phyloP scores from a whole-genome alignment of 1,140 invertebrate genomes.

The Trachymyrmex septentrionalis region DNA sequence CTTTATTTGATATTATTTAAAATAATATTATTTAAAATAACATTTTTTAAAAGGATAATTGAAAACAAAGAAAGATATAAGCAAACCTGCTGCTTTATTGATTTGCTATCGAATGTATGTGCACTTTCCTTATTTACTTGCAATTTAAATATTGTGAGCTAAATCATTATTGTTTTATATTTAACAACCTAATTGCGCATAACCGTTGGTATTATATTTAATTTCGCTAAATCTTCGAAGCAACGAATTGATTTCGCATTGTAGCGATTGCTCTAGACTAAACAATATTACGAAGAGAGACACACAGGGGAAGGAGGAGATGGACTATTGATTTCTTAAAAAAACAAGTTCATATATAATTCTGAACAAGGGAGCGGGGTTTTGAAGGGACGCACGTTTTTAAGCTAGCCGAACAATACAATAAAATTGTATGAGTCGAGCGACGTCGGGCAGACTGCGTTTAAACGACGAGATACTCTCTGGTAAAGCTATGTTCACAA shows the following conservation, averaged over 20 bases:
- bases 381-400: conserved; percentile 77
- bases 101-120: conserved; percentile 43
- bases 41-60: too few relatives aligned
- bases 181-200: conserved; percentile 33
- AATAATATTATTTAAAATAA: too few relatives aligned
- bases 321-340: conserved; percentile 1
- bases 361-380: conserved; percentile 78
- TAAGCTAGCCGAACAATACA: conserved; percentile 70
- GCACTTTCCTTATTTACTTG: conserved; percentile 5
- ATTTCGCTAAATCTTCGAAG: conserved; percentile 53
- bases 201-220: conserved; percentile 4
- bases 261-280: conserved; percentile 72
- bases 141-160: conserved; percentile 53
- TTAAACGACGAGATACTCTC: conserved; percentile 72
- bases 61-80: background rate
- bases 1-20: too few relatives aligned
- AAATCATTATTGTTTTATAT: conserved; percentile 56
- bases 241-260: conserved; percentile 78
- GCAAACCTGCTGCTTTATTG: background rate
- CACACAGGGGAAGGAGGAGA: background rate
- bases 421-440: conserved; percentile 75
- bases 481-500: conserved; percentile 45
- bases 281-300: background rate
- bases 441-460: conserved; percentile 78
- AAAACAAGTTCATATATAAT: background rate